These are phyloP conservation scores for Lordiphosa fenestrarum DNA, from an alignment of 2,888 invertebrate species.

Conservation along the genomic window DNA sequence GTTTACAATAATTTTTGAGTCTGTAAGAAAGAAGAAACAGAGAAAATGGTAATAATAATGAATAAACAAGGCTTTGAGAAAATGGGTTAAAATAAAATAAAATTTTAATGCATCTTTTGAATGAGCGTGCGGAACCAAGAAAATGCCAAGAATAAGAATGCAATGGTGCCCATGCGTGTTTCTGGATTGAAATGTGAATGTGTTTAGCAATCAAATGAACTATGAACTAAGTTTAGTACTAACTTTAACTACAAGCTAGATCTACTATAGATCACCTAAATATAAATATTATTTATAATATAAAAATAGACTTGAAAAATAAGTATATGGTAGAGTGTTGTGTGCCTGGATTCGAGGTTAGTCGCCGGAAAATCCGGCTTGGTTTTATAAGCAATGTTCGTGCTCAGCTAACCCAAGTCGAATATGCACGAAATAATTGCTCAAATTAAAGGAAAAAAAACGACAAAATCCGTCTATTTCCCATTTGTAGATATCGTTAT, in stretches of 20 bases:
- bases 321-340: neutral
- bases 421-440: too few species aligned
- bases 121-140: neutral
- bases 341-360: too few species aligned
- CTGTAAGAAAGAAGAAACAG: constrained; percentile 69
- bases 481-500: too few species aligned
- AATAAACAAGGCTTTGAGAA: constrained; percentile 54
- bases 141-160: neutral
- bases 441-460: too few species aligned
- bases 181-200: neutral
- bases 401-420: too few species aligned
- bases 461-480: too few species aligned
- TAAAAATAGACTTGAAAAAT: neutral
- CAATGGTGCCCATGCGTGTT: neutral
- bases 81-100: constrained; percentile 31
- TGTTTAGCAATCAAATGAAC: neutral
- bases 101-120: neutral
- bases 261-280: neutral
- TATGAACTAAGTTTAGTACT: neutral
- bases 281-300: neutral
- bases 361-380: too few species aligned
- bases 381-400: too few species aligned
- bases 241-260: neutral
- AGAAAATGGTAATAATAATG: constrained; percentile 64
- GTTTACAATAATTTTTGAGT: constrained; percentile 35